Evolutionary conservation across 1,140 invertebrate species (phyloP).

Genomic region (Oscheius sp.): DNA sequence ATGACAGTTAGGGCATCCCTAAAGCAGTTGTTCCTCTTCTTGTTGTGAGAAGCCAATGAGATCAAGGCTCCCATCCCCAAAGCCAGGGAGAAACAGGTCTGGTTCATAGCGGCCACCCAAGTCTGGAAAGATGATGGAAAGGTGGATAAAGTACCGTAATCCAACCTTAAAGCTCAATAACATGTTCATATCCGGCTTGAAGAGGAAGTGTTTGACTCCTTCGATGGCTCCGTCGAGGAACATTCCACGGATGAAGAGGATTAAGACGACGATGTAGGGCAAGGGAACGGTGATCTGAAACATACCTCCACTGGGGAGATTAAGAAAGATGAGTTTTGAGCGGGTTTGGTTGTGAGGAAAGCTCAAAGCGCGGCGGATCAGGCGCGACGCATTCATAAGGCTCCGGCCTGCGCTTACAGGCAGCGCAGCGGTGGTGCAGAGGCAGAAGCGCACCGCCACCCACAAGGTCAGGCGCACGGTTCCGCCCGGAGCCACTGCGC

Average conservation of each 20-base stretch:
- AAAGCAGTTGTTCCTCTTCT: conserved; percentile 12
- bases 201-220: conserved; percentile 71
- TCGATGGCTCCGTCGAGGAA: conserved; percentile 74
- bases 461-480: conserved; percentile 64
- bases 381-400: too few relatives aligned
- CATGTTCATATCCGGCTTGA: conserved; percentile 3
- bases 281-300: conserved; percentile 67
- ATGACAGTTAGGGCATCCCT: conserved; percentile 70
- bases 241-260: conserved; percentile 71
- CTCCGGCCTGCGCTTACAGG: too few relatives aligned
- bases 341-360: too few relatives aligned
- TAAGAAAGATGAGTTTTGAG: too few relatives aligned
- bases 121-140: conserved; percentile 47
- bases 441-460: conserved; percentile 82
- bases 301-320: neutral
- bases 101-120: conserved; percentile 64
- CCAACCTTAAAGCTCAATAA: conserved; percentile 1
- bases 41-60: conserved; percentile 61
- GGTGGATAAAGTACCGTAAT: neutral
- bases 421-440: conserved; percentile 87
- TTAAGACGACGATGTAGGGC: conserved; percentile 74
- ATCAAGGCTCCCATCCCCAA: conserved; percentile 66
- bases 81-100: conserved; percentile 66
- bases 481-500: too few relatives aligned
- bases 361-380: too few relatives aligned